phyloP scores from a whole-genome alignment of 1,140 invertebrate genomes.

The Drosophila eugracilis region DNA sequence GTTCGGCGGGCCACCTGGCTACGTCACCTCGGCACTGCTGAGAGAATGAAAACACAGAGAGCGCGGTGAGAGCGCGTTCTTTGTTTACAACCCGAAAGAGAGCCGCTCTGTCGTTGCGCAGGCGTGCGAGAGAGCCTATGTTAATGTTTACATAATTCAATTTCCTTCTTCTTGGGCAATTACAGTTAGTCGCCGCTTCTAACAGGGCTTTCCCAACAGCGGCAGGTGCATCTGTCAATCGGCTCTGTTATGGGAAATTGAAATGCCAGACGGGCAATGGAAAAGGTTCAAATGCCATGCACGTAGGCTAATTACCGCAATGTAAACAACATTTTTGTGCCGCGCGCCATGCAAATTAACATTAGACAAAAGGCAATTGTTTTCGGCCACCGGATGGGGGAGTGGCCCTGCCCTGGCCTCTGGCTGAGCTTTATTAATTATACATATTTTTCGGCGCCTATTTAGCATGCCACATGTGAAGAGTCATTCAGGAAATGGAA shows the following conservation, averaged over 20 bases:
- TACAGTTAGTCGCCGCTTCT: constrained; percentile 23
- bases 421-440: constrained; percentile 50
- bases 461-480: constrained; percentile 51
- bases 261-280: constrained; percentile 54
- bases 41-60: constrained; percentile 10
- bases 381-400: constrained; percentile 29
- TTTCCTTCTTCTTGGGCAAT: constrained; percentile 45
- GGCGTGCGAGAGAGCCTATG: constrained; percentile 30
- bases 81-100: constrained; percentile 55
- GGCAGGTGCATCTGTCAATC: constrained; percentile 38
- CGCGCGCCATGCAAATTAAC: constrained; percentile 72
- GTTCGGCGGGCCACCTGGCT: constrained; percentile 65
- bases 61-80: constrained; percentile 11
- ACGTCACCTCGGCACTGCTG: constrained; percentile 48
- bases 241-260: constrained; percentile 10
- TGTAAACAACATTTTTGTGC: constrained; percentile 75
- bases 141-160: constrained; percentile 66
- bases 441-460: constrained; percentile 29
- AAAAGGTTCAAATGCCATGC: constrained; percentile 69
- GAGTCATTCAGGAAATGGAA: constrained; percentile 52
- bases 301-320: constrained; percentile 80
- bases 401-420: neutral
- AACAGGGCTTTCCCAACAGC: constrained; percentile 48
- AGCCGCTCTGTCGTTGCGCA: constrained; percentile 7
- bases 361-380: constrained; percentile 56